Evolutionary conservation across 2,888 invertebrate species (phyloP), one percentile per base, ranked within the genome.

Genomic region (Daptonema setosum): DNA sequence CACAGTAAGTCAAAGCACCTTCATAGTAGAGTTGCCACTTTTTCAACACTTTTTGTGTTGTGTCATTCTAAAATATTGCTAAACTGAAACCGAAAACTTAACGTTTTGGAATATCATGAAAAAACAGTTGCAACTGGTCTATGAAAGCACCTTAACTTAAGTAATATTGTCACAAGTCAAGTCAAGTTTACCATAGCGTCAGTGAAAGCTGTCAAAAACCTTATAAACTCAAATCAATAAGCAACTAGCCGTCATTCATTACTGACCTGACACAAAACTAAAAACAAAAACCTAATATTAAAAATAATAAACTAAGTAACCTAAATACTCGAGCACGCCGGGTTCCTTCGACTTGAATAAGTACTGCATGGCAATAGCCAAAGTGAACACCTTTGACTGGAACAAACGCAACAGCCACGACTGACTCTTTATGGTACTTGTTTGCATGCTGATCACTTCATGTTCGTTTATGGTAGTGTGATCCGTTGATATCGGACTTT

Each of bases 351-450:
- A 90, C 73, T 90, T 90, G 74, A 90, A 93, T 58, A 97, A 78
- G 77, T 97, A 97, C 71, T 87, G 87, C 70, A 97, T 86, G 61
- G 95, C 95, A 80, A 95, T 91, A 64, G 88, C 85, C 80, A 95
- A 90, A 73, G 93, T 90, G 75, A 97, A 90, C 67, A 91, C 80
- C 75, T 87, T 88, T 66, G 93, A 91, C 76, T 97, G 91, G 72
- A 97, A 88, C 68, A 97, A 79, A 67, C 97, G 77, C 64, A 90
- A 77, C 59, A 87, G 76, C 35, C 35, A 35, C 8, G 35, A 35
- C 35, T 35, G 35, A 8, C 17, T 35, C 35, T 8, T 11, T 8
- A 8, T 11, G 35, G 8, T 35, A 17, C 35, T 35, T 8, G 17
- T 35, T 17, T 8, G 8, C 35, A 35, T 11, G 35, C 35, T 35